A percentile compares a stretch with the other conserved stretches of the same genome.
Conservation (phyloP, 2,888 invertebrate genomes). For the Plutella xylostella region DNA sequence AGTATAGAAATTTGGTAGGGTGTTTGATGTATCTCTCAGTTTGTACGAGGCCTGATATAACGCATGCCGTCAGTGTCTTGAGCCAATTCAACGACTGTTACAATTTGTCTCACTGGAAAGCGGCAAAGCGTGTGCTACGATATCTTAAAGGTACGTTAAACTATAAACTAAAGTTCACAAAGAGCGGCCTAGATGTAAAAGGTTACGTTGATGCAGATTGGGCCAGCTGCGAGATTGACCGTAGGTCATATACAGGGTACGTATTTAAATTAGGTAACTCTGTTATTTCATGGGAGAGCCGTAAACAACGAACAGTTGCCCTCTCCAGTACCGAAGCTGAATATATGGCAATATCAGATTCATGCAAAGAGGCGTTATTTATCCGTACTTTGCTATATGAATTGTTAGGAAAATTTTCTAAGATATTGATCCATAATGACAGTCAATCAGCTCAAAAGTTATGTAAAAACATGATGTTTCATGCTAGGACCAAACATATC, state of each 20-base stretch:
- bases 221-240: slow-evolving; percentile 2
- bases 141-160: slow-evolving; percentile 15
- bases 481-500: slow-evolving; percentile 1
- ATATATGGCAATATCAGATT: slow-evolving; percentile 7
- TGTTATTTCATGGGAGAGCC: slow-evolving; percentile 6
- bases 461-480: not conserved
- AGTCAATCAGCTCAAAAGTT: not conserved
- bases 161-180: slow-evolving; percentile 17
- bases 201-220: slow-evolving; percentile 11
- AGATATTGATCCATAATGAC: not conserved
- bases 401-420: not conserved
- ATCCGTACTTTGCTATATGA: slow-evolving; percentile 6
- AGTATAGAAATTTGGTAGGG: slow-evolving; percentile 6
- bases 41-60: slow-evolving; percentile 18
- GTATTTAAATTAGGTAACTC: slow-evolving; percentile 2
- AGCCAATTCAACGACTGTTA: slow-evolving; percentile 20
- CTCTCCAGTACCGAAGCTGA: slow-evolving; percentile 8
- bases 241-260: slow-evolving; percentile 7
- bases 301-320: slow-evolving; percentile 4
- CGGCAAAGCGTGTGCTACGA: slow-evolving; percentile 15
- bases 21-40: slow-evolving; percentile 18
- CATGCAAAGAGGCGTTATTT: slow-evolving; percentile 7
- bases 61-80: slow-evolving; percentile 16
- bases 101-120: slow-evolving; percentile 14
- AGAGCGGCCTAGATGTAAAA: not conserved